These are phyloP conservation scores for Margarornis squamiger DNA, from an alignment of 2,797 vertebrate genomes.

Conservation along the genomic window DNA sequence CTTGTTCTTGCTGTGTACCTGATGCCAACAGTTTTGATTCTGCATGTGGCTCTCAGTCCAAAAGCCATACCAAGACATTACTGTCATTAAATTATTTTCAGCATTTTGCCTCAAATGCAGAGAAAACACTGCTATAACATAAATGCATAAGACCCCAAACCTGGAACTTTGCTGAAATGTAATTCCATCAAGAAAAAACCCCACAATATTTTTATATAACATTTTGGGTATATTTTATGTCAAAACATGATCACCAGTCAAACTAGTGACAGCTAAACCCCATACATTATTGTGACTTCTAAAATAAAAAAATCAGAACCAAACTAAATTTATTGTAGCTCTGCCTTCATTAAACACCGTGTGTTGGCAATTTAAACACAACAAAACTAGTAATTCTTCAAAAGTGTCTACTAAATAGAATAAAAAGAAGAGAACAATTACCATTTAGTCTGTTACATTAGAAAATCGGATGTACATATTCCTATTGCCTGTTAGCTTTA, in stretches of 20 bases:
- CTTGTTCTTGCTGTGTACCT: neutral
- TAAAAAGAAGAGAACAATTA: constrained; percentile 82
- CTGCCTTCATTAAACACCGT: constrained; percentile 83
- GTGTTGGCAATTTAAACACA: constrained; percentile 86
- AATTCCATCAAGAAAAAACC: neutral
- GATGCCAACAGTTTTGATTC: constrained; percentile 23
- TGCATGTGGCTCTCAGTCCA: neutral
- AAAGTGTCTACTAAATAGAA: constrained; percentile 89
- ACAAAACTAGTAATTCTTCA: constrained; percentile 84
- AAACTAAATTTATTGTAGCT: constrained; percentile 87
- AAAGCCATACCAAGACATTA: neutral
- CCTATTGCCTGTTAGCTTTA: constrained; percentile 94
- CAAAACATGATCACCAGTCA: constrained; percentile 55
- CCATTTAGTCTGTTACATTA: constrained; percentile 84
- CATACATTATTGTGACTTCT: constrained; percentile 68
- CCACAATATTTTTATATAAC: neutral
- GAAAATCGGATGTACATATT: constrained; percentile 83
- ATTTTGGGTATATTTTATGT: constrained; percentile 51
- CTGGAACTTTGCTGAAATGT: neutral
- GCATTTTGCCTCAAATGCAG: constrained; percentile 22
- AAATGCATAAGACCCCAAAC: neutral
- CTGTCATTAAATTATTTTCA: neutral
- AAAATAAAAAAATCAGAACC: constrained; percentile 75
- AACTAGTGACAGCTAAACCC: constrained; percentile 59
- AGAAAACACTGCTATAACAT: constrained; percentile 50